These are phyloP conservation scores for Sarcoramphus papa DNA, from an alignment of 2,797 vertebrate genomes.

Conservation along the genomic window DNA sequence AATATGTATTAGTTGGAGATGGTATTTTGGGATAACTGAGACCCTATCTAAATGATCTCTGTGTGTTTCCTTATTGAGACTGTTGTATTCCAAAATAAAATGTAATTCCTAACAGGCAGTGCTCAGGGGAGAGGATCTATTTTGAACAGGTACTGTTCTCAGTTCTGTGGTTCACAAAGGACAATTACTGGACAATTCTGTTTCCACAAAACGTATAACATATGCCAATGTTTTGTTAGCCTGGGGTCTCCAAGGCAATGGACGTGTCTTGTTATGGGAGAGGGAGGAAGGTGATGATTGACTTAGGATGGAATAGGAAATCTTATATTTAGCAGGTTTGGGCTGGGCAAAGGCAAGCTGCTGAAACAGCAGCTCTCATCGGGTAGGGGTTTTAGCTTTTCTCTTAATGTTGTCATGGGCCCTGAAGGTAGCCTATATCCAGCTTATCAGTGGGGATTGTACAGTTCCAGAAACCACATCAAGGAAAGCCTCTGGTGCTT, in stretches of 20 bases:
- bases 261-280: background rate
- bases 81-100: background rate
- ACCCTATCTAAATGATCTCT: background rate
- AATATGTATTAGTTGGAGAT: accelerated
- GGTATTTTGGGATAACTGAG: background rate
- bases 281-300: background rate
- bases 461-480: background rate
- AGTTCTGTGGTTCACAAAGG: background rate
- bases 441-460: accelerated
- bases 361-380: background rate
- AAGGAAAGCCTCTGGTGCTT: background rate
- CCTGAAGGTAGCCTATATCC: background rate
- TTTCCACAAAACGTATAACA: background rate
- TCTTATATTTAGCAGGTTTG: accelerated
- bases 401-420: background rate
- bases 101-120: accelerated
- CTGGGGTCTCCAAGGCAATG: background rate
- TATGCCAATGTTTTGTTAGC: background rate
- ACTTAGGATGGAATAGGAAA: background rate
- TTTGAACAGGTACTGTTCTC: accelerated
- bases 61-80: background rate
- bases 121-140: accelerated
- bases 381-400: accelerated
- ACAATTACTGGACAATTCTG: background rate
- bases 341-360: background rate